Conservation (phyloP, 2,113 vertebrate species). For the Bos javanicus region DNA sequence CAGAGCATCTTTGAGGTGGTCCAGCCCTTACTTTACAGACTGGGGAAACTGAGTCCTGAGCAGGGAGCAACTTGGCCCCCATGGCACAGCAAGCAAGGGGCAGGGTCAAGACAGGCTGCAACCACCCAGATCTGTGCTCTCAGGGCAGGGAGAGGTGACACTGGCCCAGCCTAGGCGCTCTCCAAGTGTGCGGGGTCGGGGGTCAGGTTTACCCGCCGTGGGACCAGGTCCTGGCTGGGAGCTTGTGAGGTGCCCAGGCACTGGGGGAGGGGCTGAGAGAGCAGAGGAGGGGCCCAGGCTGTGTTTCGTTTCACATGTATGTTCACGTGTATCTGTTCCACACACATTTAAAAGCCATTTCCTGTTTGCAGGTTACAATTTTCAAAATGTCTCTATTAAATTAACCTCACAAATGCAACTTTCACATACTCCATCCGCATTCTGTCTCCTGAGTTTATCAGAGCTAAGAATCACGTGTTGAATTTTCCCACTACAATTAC, state of each 20-base stretch:
- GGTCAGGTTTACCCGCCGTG: accelerated
- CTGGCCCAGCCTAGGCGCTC: accelerated
- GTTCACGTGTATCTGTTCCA: accelerated
- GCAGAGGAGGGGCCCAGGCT: too few relatives aligned
- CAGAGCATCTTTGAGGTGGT: too few relatives aligned
- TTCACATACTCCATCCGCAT: accelerated
- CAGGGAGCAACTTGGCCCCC: not conserved
- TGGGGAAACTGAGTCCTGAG: not conserved
- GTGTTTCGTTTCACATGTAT: accelerated
- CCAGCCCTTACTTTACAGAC: not conserved
- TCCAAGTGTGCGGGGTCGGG: accelerated
- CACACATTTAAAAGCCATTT: accelerated
- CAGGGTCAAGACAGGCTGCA: not conserved
- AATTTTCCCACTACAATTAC: accelerated
- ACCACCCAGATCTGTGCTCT: not conserved
- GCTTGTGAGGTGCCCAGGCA: too few relatives aligned
- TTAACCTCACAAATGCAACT: not conserved
- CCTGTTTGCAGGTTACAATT: too few relatives aligned
- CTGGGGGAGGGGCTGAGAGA: too few relatives aligned
- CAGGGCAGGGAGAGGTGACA: not conserved
- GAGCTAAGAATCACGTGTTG: accelerated
- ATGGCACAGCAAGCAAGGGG: not conserved
- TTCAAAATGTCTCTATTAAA: not conserved
- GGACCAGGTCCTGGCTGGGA: too few relatives aligned
- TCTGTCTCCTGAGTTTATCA: not conserved